Base-by-base conservation (phyloP, 2,113 vertebrate species). In the Jaculus jaculus region DNA sequence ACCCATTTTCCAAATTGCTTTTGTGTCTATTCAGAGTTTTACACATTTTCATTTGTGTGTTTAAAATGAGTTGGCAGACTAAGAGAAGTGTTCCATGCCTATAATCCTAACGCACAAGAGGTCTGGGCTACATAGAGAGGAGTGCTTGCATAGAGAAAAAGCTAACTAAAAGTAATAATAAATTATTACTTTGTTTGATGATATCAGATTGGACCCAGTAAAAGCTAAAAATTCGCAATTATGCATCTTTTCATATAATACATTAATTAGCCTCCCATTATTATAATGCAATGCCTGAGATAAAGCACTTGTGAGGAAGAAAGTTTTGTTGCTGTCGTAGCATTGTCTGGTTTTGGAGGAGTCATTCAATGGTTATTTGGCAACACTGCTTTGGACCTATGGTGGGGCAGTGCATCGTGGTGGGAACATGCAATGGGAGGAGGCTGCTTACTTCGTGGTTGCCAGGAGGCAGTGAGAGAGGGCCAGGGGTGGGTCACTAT, bases 31-130 rank as follows among this genome's bases (percentile, higher is more conserved):
- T 87, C 63, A 81, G 63, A 77, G 91, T n/a, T 89, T 39, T 68
- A 77, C 77, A 86, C 65, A 51, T 37, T 73, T 78, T 84, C 54
- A 73, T 81, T 74, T 58, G 12, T 66, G 83, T 92, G 88, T 89
- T 91, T 15, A 37, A 81, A 74, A 82, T 18, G 2, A 65, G 39
- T 39, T 73, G 26, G 54, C 71, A 69, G 8, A 12, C 28, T 68
- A 15, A 30, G 66, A 26, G 11, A 13, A 1, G 28, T 68, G 66
- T 11, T 28, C 28, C 28, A 13, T 12, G 66, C 30, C 66, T 68
- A 30, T 66, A 65, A 23, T 28, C 61, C 28, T 9, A 66, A 26
- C 65, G 7, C 65, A 7, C 18, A 26, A 12, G 26, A 66, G 28
- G 42, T 47, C 42, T 47, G 42, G 42, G 42, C 42, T 47, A 47